Base-by-base conservation (phyloP, 1,140 invertebrate genomes). In the Drosophila ogumai region DNA sequence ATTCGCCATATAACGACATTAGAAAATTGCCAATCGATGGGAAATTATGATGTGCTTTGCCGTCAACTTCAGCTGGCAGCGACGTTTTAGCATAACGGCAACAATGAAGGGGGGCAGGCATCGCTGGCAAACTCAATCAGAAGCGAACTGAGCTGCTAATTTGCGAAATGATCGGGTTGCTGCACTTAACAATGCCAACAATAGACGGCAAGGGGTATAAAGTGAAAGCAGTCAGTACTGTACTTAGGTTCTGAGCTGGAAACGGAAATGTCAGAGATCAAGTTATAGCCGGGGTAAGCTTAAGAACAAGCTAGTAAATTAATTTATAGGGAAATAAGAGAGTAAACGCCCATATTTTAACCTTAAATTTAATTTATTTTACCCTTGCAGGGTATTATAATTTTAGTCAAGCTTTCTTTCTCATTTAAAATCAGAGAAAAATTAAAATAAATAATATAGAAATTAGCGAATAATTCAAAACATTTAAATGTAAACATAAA, bases 21-120 rank as follows among this genome's bases (percentile, higher is more conserved):
- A 68, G 68, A 68, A 82, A 82, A 82, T 82, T 78, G 59, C 69
- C 79, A 82, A 82, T 82, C 81, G 79, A 82, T 77, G 75, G 58
- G 34, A 74, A 82, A 82, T 82, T 82, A 82, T 78, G 68, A 52
- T 75, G 67, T 72, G 67, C 76, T 65, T 65, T 77, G 65, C 50
- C 17, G 17, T 61, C 77, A 75, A 74, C 76, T 68, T 60, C 44
- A 61, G 60, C 68, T 69, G 56, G 50, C 58, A 64, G 60, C 50
- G 19, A 64, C 59, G 54, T 67, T 78, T 63, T 34, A 75, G 58
- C 68, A 68, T 61, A 61, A 50, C 38, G 40, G 47, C 58, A 71
- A 61, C 63, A 65, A 38, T 52, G 36, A 19, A 25, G 8, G 15
- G 7, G 25, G 25, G 25, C 8, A 15, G 61, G 22, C 28, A 54